Base-by-base conservation (phyloP, 37 sponge, comb jelly and placozoan genomes). In the Hexactinellida sp. region DNA sequence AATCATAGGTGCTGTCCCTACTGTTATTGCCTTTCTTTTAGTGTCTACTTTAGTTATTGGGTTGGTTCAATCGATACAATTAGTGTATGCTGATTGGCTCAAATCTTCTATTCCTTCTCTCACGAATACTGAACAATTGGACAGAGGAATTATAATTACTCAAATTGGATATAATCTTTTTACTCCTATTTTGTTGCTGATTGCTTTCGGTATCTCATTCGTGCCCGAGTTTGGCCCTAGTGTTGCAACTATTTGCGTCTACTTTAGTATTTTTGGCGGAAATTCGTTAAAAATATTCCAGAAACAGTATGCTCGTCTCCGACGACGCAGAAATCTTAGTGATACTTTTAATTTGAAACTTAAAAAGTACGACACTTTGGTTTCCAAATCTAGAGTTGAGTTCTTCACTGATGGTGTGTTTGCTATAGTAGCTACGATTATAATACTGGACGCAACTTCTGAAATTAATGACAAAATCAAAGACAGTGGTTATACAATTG, bases 321-420 rank as follows among this genome's bases (percentile, higher is more conserved):
- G 76, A 63, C 25, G 3, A 63, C 34, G 25, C 76, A 63, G 76
- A 63, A 32, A 63, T 28, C 76, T 3, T 21, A 28, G 5, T 7
- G 25, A 63, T 63, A 63, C 76, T 7, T 63, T 32, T n/a, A 3
- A n/a, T 32, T 28, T n/a, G 3, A n/a, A 63, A 23, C 25, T 63
- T 25, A 63, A 28, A 23, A 63, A 63, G 13, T 63, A 21, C 76
- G 13, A 28, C 5, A 28, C 21, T 32, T 7, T 28, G 13, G 76
- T 63, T 63, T 32, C 76, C 5, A 63, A 63, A n/a, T 25, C 28
- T n/a, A 63, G 76, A 63, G 76, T 63, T 63, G 76, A 63, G 88
- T 89, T 89, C 24, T 92, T 92, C 88, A 89, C 84, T 82, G 93
- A 92, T 90, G 93, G 93, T 85, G 54, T 92, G 0, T 92, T 90